Conservation (phyloP, 2,888 invertebrate species). For the Lacanobia wlatinum region DNA sequence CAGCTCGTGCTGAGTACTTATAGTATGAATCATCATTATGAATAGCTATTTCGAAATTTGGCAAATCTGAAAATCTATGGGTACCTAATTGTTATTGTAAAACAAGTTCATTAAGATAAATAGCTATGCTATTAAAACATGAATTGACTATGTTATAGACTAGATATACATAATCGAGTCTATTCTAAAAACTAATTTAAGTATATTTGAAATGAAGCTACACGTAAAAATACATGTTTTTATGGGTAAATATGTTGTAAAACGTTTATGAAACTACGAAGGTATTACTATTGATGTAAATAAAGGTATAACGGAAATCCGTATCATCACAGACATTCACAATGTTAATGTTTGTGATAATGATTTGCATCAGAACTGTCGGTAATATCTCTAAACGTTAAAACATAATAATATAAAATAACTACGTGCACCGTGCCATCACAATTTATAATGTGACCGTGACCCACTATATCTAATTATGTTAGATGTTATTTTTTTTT, state of each 20-base stretch:
- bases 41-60: slow-evolving; percentile 56
- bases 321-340: slow-evolving; percentile 33
- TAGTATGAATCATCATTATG: slow-evolving; percentile 30
- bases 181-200: slow-evolving; percentile 53
- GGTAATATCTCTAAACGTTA: slow-evolving; percentile 30
- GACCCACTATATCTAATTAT: slow-evolving; percentile 75
- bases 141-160: slow-evolving; percentile 68
- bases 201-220: slow-evolving; percentile 50
- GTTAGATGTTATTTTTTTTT: slow-evolving; percentile 70
- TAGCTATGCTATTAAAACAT: slow-evolving; percentile 69
- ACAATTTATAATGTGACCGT: slow-evolving; percentile 78
- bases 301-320: slow-evolving; percentile 37
- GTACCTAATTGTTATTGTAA: slow-evolving; percentile 46
- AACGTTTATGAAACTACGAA: slow-evolving; percentile 53
- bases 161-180: slow-evolving; percentile 53
- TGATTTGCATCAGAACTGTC: slow-evolving; percentile 25
- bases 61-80: slow-evolving; percentile 62
- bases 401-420: slow-evolving; percentile 66
- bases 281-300: slow-evolving; percentile 47
- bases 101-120: slow-evolving; percentile 51
- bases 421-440: slow-evolving; percentile 87
- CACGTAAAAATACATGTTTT: slow-evolving; percentile 33
- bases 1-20: slow-evolving; percentile 36
- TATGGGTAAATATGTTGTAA: slow-evolving; percentile 47
- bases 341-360: slow-evolving; percentile 44